Conservation (phyloP, 2,113 vertebrate species). For the Rhabdornis inornatus region DNA sequence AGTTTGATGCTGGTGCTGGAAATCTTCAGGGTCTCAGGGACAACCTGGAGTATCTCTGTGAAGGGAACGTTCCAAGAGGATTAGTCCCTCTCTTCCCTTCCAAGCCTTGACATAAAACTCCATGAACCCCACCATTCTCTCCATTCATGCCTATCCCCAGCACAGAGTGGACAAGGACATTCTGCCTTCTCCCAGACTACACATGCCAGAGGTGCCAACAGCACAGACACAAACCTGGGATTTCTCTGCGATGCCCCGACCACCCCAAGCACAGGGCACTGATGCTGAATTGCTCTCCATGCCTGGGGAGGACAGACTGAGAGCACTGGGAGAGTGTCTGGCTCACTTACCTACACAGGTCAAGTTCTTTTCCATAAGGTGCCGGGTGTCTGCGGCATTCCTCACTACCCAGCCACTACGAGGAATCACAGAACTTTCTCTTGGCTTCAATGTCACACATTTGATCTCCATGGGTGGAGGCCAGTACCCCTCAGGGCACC, state of each 20-base stretch:
- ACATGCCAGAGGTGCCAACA: not conserved
- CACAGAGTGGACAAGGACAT: not conserved
- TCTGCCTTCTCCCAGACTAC: not conserved
- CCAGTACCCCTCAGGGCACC: slow-evolving; percentile 2
- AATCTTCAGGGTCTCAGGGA: not conserved
- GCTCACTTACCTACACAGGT: slow-evolving; percentile 14
- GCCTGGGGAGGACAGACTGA: not conserved
- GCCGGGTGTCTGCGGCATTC: not conserved
- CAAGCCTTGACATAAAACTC: not conserved
- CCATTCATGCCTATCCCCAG: not conserved
- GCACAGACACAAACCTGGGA: not conserved
- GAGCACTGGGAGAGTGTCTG: not conserved
- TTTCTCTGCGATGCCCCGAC: not conserved
- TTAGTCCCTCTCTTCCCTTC: not conserved
- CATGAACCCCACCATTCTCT: not conserved
- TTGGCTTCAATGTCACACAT: not conserved
- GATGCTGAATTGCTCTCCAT: not conserved
- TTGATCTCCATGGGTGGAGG: not conserved
- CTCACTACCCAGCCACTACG: not conserved
- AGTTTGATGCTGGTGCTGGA: slow-evolving; percentile 29
- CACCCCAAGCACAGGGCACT: accelerated
- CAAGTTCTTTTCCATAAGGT: not conserved
- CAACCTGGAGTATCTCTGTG: not conserved
- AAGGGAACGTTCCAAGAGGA: not conserved
- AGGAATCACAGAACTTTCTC: not conserved